A percentile compares a stretch with the other conserved stretches of the same genome.
phyloP scores from a whole-genome alignment of 2,113 vertebrate species.

The Nycticryphes semicollaris region DNA sequence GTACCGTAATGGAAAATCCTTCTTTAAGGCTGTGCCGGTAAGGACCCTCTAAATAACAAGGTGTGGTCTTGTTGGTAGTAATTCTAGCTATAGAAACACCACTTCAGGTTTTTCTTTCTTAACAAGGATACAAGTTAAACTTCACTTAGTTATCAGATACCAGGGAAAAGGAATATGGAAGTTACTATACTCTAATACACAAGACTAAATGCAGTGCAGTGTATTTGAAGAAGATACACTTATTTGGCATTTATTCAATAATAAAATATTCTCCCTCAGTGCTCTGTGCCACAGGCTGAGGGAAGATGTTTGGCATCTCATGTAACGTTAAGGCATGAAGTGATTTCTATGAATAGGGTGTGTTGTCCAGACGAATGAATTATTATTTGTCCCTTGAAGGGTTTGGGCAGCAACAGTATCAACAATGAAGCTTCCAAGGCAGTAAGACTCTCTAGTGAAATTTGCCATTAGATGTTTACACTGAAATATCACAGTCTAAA shows the following conservation, averaged over 20 bases:
- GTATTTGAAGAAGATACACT: neutral
- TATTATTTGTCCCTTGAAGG: slow-evolving; percentile 41
- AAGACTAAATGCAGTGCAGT: neutral
- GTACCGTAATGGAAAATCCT: neutral
- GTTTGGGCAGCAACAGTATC: neutral
- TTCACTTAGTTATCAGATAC: neutral
- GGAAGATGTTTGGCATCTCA: neutral
- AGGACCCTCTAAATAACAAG: neutral
- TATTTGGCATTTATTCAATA: neutral
- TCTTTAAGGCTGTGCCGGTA: neutral
- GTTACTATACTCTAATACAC: neutral
- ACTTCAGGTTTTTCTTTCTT: neutral
- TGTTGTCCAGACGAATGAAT: neutral
- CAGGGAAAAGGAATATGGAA: neutral
- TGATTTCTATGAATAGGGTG: neutral
- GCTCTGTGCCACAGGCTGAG: neutral
- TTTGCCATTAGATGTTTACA: neutral
- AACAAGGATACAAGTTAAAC: neutral
- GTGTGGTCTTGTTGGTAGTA: neutral
- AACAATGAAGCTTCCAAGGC: neutral
- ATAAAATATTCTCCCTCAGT: neutral
- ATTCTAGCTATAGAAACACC: neutral
- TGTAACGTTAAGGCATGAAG: neutral
- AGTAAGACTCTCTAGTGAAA: neutral
- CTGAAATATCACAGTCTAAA: neutral